Base-by-base conservation (phyloP, 30 jellyfish, hydroid and myxozoan genomes). In the Aurelia aurita region DNA sequence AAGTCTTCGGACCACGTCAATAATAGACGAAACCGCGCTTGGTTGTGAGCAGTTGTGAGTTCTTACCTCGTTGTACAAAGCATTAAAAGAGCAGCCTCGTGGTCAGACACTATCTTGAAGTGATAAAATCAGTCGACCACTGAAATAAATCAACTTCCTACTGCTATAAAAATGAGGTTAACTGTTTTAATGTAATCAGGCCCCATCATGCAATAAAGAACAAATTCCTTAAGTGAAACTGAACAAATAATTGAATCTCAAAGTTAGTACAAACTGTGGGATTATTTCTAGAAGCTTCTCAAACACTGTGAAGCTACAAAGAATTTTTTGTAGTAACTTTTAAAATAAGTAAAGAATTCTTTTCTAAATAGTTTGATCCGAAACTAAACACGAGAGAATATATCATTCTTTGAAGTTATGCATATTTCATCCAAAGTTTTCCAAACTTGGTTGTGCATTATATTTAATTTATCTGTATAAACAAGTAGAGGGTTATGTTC, bases 81-180 rank as follows among this genome's bases (percentile, higher is more conserved):
- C 58, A 67, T 67, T 26, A 29, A 35, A 14, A 45, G 35, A 22
- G 73, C 31, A 22, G 10, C 47, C 73, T 39, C 31, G 18, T 61
- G 29, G 34, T 21, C 73, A 32, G 35, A 20, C 58, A 29, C 79
- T 8, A 21, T 10, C 7, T 11, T 13, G 58, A 14, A 23, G 57
- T 34, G 22, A 35, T 18, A 67, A 45, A 19, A 28, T 31, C 53
- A 22, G 26, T 34, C 47, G 29, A 67, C 79, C 79, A 29, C 79
- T 5, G 31, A 67, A 34, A 67, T 67, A 67, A 25, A 19, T 51
- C 53, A 29, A 73, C 88, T 77, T 77, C 79, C 88, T 60, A 15
- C 35, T 29, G 77, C 88, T 54, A 23, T 22, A 13, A 32, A 76
- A 27, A 46, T 39, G 26, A 59, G 55, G 34, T 28, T 61, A 34